Evolutionary conservation across 64 coral and sea anemone genomes (phyloP).

Genomic region (Montipora efflorescens): DNA sequence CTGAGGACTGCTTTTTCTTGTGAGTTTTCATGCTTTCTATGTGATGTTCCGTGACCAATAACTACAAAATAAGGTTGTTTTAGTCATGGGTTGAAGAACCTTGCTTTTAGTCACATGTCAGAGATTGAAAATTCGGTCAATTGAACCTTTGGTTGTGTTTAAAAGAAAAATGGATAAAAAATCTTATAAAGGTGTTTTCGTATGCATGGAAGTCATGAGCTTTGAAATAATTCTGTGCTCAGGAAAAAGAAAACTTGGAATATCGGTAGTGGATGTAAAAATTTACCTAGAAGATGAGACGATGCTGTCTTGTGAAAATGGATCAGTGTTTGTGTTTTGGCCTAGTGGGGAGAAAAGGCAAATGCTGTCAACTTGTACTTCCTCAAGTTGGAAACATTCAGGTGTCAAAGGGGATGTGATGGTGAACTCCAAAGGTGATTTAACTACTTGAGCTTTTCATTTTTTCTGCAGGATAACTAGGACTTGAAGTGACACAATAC

Average conservation of each 20-base stretch:
- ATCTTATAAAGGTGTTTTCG: neutral
- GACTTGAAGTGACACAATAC: neutral
- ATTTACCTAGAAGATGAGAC: slow-evolving; percentile 9
- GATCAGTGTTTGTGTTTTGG: slow-evolving; percentile 2
- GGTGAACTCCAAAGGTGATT: neutral
- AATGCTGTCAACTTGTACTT: neutral
- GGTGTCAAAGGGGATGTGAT: neutral
- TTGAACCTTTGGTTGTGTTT: no score
- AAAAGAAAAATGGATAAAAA: neutral
- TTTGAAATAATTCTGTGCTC: neutral
- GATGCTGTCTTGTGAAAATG: neutral
- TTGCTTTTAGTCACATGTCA: no score
- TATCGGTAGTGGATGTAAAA: neutral
- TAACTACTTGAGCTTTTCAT: neutral
- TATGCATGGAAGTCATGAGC: neutral
- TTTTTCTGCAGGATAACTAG: neutral
- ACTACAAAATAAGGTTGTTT: no score
- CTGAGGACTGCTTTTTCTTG: no score
- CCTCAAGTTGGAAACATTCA: neutral
- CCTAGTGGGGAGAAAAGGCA: neutral
- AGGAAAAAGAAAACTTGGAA: slow-evolving; percentile 11
- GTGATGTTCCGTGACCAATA: no score
- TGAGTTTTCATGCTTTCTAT: no score
- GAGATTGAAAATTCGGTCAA: no score
- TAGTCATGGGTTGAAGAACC: no score